phyloP scores from a whole-genome alignment of 1,140 invertebrate species.

The Diuraphis noxia region DNA sequence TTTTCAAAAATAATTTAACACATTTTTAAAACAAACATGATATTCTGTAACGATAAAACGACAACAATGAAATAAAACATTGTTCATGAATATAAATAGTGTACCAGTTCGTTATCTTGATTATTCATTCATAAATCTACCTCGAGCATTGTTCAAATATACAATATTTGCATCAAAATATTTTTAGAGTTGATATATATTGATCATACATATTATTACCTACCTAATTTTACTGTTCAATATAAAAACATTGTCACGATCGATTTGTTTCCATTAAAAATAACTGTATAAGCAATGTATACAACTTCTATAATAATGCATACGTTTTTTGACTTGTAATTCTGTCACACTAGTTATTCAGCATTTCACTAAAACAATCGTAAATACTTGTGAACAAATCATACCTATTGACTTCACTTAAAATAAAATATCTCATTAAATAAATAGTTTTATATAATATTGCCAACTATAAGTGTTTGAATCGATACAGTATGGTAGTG shows the following conservation, averaged over 20 bases:
- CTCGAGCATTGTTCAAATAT: background rate
- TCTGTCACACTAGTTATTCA: background rate
- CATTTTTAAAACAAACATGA: background rate
- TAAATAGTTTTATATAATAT: background rate
- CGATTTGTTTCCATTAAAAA: background rate
- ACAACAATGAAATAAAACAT: background rate
- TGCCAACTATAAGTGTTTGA: background rate
- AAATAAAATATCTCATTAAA: background rate
- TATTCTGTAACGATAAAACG: background rate
- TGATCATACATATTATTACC: background rate
- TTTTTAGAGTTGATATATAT: background rate
- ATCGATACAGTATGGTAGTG: background rate
- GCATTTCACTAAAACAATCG: background rate
- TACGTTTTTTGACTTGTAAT: background rate
- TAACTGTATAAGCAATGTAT: background rate
- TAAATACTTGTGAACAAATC: background rate
- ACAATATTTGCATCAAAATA: background rate
- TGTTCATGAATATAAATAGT: background rate
- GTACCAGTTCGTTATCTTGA: background rate
- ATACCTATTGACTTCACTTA: background rate
- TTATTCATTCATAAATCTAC: background rate
- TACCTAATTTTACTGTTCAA: background rate
- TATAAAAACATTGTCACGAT: background rate
- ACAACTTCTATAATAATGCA: background rate
- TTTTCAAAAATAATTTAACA: constrained; percentile 14